phyloP scores from a whole-genome alignment of 1,140 invertebrate species.

The Cyclina sinensis region DNA sequence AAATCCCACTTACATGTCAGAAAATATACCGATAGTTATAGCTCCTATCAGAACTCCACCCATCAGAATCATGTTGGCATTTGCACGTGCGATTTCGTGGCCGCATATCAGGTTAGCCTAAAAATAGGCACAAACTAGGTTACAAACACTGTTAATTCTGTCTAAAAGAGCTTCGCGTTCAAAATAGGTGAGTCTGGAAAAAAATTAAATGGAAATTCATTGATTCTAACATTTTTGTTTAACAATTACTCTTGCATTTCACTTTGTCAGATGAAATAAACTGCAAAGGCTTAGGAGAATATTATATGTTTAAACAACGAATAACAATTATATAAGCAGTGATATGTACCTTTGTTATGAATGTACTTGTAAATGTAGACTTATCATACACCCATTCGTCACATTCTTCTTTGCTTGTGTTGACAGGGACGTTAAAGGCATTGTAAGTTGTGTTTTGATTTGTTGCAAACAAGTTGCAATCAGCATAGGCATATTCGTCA shows the following conservation, averaged over 20 bases:
- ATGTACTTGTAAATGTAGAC: conserved; percentile 89
- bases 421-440: conserved; percentile 86
- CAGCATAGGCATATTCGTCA: conserved; percentile 17
- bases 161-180: too few relatives aligned
- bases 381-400: conserved; percentile 92
- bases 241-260: too few relatives aligned
- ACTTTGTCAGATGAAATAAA: too few relatives aligned
- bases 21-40: conserved; percentile 91
- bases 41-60: conserved; percentile 92
- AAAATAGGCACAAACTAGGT: too few relatives aligned
- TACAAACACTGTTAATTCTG: too few relatives aligned
- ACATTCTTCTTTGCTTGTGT: conserved; percentile 93
- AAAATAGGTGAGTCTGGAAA: too few relatives aligned
- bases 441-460: conserved; percentile 55
- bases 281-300: too few relatives aligned
- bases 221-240: too few relatives aligned
- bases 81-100: conserved; percentile 89
- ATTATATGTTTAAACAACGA: too few relatives aligned
- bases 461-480: conserved; percentile 51
- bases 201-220: too few relatives aligned
- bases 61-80: conserved; percentile 93
- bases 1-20: conserved; percentile 86
- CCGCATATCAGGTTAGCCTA: conserved; percentile 93
- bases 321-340: too few relatives aligned
- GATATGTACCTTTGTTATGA: conserved; percentile 51